Percentiles rank a stretch among this genome's conserved stretches.
Evolutionary conservation across 2,113 vertebrate species (phyloP).

Genomic region (Aramus guarauna): DNA sequence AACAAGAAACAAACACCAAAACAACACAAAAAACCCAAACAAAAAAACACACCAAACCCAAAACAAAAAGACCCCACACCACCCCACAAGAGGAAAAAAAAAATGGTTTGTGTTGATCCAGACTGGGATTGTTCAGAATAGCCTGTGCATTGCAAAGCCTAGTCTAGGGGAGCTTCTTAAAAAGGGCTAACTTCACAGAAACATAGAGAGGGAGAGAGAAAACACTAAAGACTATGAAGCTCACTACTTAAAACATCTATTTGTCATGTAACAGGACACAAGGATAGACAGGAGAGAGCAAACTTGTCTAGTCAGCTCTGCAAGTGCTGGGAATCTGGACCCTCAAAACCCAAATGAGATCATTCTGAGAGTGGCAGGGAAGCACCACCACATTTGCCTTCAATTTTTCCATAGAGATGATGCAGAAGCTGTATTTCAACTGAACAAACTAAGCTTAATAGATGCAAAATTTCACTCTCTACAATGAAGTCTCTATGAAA

Average conservation of each 20-base stretch:
- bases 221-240: not conserved
- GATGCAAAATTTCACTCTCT: not conserved
- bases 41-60: no score
- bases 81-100: not conserved
- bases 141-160: not conserved
- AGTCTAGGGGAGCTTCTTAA: not conserved
- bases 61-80: no score
- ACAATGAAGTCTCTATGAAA: not conserved
- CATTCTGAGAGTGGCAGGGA: not conserved
- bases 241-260: not conserved
- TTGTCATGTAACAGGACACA: not conserved
- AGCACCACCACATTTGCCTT: not conserved
- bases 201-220: rapidly evolving
- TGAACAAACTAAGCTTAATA: not conserved
- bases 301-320: not conserved
- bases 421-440: not conserved
- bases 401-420: not conserved
- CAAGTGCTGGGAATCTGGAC: not conserved
- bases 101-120: not conserved
- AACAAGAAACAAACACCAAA: no score
- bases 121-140: not conserved
- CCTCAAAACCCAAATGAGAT: not conserved
- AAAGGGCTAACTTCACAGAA: not conserved
- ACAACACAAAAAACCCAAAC: no score
- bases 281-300: not conserved